Base-by-base conservation (phyloP, 2,113 vertebrate genomes). In the Nettapus auritus region DNA sequence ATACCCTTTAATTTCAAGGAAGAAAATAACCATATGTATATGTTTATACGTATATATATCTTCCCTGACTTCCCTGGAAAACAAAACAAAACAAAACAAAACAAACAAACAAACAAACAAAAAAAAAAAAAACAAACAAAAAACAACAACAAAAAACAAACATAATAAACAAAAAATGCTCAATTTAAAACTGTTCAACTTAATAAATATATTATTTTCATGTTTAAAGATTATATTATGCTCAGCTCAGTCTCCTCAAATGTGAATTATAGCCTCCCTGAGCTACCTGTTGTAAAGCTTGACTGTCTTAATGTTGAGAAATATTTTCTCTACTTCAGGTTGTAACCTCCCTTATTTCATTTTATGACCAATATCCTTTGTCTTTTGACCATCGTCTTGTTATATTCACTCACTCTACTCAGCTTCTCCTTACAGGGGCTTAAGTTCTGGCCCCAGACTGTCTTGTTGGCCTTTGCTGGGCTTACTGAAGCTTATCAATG, bases 211-310 rank as follows among this genome's bases (percentile, higher is more conserved):
- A 38, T 2, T 6, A 7, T 5, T 23, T 79, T 68, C 40, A 60
- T 50, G 4, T 79, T 23, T 75, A 19, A 64, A 40, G 4, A 12
- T 42, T 36, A 22, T 5, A 40, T 40, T 59, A 40, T 31, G 3
- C 3, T 79, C 6, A 34, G 2, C 21, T 94, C 52, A 18, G 3
- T 33, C 11, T 73, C 11, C 40, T 80, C 13, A 13, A 38, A 11
- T 5, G 20, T 53, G 13, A 53, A 60, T 62, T 68, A 63, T 31
- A 80, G 9, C 8, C 6, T 73, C 25, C 23, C 29, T 80, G 14
- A 31, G 5, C 9, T 64, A 42, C 2, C 1, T 55, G 0, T 53
- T 78, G 14, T 28, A 31, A 66, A 7, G 3, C 4, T 8, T 67
- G 8, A 57, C 6, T 23, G 10, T n/a, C 36, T 36, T 55, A 56